Conservation (phyloP, 2,888 invertebrate genomes). For the Drosophila affinis region DNA sequence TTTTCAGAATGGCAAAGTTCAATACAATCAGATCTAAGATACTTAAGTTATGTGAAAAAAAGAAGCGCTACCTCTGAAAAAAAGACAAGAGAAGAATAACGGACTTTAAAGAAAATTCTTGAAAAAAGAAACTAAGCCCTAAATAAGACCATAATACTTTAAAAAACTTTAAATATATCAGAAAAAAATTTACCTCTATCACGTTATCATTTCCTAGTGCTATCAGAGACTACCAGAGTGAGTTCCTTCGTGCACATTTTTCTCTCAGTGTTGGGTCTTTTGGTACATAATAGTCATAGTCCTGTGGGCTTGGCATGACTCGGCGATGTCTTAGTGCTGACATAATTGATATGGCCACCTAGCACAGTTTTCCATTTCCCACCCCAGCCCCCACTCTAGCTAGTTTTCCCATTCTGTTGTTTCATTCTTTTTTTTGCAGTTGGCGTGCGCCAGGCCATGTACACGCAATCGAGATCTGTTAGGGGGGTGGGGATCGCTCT, state of each 20-base stretch:
- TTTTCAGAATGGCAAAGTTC: too few relatives aligned
- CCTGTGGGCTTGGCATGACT: constrained; percentile 47
- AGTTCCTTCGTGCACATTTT: not conserved
- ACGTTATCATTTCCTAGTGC: too few relatives aligned
- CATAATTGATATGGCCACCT: constrained; percentile 73
- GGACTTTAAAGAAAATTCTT: too few relatives aligned
- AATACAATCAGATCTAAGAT: too few relatives aligned
- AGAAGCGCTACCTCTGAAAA: too few relatives aligned
- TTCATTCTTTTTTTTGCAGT: constrained; percentile 29
- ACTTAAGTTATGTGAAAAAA: too few relatives aligned
- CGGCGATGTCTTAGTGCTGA: constrained; percentile 56
- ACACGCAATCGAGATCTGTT: constrained; percentile 42
- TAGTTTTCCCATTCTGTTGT: constrained; percentile 23
- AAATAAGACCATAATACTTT: too few relatives aligned
- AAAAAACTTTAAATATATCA: too few relatives aligned
- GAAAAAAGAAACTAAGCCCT: too few relatives aligned
- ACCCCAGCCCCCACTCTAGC: not conserved
- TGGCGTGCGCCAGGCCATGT: constrained; percentile 46
- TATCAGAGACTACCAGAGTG: too few relatives aligned
- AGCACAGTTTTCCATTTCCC: constrained; percentile 27
- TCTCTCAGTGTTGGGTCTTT: constrained; percentile 24
- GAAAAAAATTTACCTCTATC: too few relatives aligned
- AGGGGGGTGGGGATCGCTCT: constrained; percentile 3
- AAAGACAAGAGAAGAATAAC: too few relatives aligned
- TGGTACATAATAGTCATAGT: constrained; percentile 50